These are phyloP conservation scores for Sarcophaga bullata DNA, from an alignment of 1,140 invertebrate species.

Conservation along the genomic window DNA sequence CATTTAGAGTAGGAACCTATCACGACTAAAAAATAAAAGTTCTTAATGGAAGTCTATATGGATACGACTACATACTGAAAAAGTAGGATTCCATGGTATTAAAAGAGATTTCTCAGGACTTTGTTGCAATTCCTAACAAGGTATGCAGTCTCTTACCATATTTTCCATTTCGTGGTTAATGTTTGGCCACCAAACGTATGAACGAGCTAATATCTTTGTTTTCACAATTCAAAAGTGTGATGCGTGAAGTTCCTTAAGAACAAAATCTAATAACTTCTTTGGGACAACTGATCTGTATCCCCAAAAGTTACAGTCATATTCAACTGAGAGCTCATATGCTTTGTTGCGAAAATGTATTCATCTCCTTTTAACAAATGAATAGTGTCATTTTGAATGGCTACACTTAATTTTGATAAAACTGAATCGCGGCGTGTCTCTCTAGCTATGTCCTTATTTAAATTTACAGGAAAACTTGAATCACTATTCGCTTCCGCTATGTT, in stretches of 20 bases:
- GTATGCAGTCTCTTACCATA: background rate
- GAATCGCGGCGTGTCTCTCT: background rate
- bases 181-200: constrained; percentile 33
- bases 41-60: background rate
- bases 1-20: background rate
- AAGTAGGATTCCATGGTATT: background rate
- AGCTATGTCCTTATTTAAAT: background rate
- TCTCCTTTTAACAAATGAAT: background rate
- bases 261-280: background rate
- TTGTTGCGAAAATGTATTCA: background rate
- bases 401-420: background rate
- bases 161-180: constrained; percentile 3
- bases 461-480: background rate
- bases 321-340: background rate
- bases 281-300: background rate
- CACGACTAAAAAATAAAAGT: background rate
- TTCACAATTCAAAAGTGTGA: constrained; percentile 30
- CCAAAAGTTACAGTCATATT: background rate
- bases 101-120: background rate
- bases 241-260: background rate
- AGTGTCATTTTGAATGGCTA: background rate
- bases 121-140: background rate
- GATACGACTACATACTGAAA: background rate
- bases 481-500: background rate
- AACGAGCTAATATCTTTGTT: background rate